Evolutionary conservation across 2,797 vertebrate genomes (phyloP).

Genomic region (Setipinna tenuifilis): DNA sequence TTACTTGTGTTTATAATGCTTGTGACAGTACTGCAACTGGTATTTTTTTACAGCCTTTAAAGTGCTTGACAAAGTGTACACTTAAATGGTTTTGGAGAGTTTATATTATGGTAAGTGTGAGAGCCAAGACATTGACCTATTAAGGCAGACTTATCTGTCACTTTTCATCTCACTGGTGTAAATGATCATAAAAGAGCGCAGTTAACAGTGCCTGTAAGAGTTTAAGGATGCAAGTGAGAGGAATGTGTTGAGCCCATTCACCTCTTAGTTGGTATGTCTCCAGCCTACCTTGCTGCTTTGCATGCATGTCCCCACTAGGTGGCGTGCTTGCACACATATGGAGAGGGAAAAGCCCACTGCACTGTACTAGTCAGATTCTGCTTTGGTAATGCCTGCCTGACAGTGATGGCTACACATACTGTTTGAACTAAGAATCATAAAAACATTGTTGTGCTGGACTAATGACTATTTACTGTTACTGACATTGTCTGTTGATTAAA

Average conservation of each 20-base stretch:
- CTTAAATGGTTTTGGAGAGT: neutral
- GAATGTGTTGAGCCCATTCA: neutral
- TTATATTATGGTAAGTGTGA: neutral
- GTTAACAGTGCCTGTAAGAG: neutral
- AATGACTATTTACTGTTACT: neutral
- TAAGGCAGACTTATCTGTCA: neutral
- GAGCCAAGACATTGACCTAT: neutral
- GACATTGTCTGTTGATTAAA: neutral
- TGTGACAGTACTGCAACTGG: neutral
- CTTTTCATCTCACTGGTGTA: neutral
- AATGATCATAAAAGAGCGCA: neutral
- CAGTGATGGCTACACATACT: neutral
- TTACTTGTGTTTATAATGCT: neutral
- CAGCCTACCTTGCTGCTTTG: neutral
- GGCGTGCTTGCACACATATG: neutral
- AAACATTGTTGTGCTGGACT: too few relatives aligned
- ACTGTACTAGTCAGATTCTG: neutral
- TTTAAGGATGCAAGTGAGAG: neutral
- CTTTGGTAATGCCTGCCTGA: neutral
- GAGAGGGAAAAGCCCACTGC: neutral
- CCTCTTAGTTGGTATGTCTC: neutral
- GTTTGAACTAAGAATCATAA: too few relatives aligned
- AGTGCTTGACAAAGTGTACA: neutral
- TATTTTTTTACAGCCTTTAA: neutral
- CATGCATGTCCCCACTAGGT: neutral